phyloP scores from a whole-genome alignment of 2,113 vertebrate species.

The Coptodon bakossiorum region DNA sequence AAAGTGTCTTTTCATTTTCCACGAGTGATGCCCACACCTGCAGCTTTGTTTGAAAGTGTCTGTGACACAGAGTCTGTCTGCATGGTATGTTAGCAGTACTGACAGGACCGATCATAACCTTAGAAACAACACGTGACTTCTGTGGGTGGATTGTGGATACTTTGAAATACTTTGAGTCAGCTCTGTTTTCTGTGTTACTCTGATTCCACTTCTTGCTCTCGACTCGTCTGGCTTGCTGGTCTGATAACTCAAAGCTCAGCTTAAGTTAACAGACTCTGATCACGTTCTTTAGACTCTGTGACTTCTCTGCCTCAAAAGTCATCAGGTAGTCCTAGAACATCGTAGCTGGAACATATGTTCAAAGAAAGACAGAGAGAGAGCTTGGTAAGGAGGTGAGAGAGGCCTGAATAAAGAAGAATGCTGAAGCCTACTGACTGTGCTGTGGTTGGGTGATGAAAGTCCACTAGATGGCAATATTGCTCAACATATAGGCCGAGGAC shows the following conservation, averaged over 20 bases:
- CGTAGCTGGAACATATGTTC: background rate
- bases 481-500: background rate
- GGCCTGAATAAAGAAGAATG: background rate
- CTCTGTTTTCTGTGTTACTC: background rate
- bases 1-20: background rate
- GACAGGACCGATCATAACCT: background rate
- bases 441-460: background rate
- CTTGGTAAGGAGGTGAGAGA: background rate
- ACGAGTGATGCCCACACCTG: background rate
- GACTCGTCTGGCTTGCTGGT: background rate
- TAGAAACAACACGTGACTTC: background rate
- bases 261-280: background rate
- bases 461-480: constrained; percentile 29
- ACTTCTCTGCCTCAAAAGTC: background rate
- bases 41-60: background rate
- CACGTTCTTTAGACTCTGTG: background rate
- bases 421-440: background rate
- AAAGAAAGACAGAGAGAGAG: background rate
- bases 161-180: background rate
- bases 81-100: background rate
- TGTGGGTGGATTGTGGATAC: background rate
- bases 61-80: background rate
- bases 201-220: background rate
- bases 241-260: background rate
- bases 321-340: background rate